A percentile compares a stretch with the other conserved stretches of the same genome.
phyloP scores from a whole-genome alignment of 2,797 vertebrate genomes.

The Melanotaenia parkinsoni region DNA sequence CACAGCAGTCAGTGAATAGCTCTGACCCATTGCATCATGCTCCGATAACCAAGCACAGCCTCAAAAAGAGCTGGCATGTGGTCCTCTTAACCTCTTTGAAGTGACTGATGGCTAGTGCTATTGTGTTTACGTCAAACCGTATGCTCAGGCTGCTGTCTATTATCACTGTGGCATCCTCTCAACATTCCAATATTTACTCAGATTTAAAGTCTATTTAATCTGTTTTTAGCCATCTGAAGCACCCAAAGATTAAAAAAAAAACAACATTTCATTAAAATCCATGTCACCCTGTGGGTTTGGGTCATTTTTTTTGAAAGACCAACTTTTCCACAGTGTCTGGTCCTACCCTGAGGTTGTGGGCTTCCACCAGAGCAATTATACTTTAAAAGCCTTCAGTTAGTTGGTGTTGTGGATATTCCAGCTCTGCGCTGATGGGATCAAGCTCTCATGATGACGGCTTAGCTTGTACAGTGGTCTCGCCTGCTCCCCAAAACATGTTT shows the following conservation, averaged over 20 bases:
- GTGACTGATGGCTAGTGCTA: conserved; percentile 55
- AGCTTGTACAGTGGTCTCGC: conserved; percentile 42
- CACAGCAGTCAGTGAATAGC: conserved; percentile 54
- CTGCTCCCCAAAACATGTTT: conserved; percentile 62
- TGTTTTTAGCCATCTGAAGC: conserved; percentile 19
- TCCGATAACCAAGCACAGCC: conserved; percentile 46
- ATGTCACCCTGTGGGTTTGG: conserved; percentile 40
- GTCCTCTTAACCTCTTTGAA: conserved; percentile 49
- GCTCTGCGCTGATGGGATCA: conserved; percentile 64
- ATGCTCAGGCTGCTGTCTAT: conserved; percentile 42
- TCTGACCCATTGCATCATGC: conserved; percentile 67
- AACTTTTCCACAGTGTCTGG: conserved; percentile 37
- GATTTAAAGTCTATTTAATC: conserved; percentile 38
- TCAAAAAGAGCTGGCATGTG: conserved; percentile 22
- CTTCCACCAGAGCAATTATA: conserved; percentile 42
- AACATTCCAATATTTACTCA: conserved; percentile 44
- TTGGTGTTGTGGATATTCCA: conserved; percentile 60
- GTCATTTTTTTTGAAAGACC: conserved; percentile 40
- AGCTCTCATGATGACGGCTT: conserved; percentile 57
- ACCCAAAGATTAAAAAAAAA: conserved; percentile 13
- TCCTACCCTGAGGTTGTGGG: conserved; percentile 37
- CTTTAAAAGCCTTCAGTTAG: conserved; percentile 41
- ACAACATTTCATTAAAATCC: conserved; percentile 33
- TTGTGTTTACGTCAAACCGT: conserved; percentile 45
- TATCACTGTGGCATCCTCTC: background rate